Evolutionary conservation across 1,140 invertebrate species (phyloP).

Genomic region (Gonatopus flavifemur): DNA sequence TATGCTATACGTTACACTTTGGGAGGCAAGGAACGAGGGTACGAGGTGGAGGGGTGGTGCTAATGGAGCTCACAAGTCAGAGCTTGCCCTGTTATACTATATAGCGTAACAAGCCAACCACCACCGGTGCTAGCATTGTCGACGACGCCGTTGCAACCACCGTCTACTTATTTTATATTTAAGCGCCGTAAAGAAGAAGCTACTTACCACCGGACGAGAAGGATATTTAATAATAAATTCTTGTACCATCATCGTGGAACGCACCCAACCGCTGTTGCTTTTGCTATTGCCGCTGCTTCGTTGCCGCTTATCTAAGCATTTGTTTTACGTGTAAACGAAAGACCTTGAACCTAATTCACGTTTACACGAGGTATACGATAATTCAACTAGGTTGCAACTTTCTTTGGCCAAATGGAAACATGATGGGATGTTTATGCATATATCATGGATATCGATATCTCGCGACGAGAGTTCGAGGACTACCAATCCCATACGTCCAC

Average conservation of each 20-base stretch:
- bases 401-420: no score
- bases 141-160: conserved; percentile 37
- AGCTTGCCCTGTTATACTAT: conserved; percentile 27
- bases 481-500: no score
- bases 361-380: conserved; percentile 2
- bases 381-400: conserved; percentile 2
- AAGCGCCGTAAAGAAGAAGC: conserved; percentile 55
- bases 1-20: conserved; percentile 59
- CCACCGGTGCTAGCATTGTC: conserved; percentile 6
- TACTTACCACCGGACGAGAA: conserved; percentile 51
- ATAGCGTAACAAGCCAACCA: conserved; percentile 8
- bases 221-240: conserved; percentile 49
- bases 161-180: conserved; percentile 60
- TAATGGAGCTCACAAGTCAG: conserved; percentile 61
- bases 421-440: no score
- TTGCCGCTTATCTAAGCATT: no score
- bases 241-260: conserved; percentile 3
- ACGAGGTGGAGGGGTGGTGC: conserved; percentile 49
- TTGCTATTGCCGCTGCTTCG: no score
- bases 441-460: no score
- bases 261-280: conserved; percentile 13
- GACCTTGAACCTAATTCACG: conserved; percentile 18
- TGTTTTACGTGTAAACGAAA: no score
- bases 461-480: no score
- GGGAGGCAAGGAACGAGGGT: conserved; percentile 8